Conservation (phyloP, 37 sponge, comb jelly and placozoan species). For the Geodia barretti region DNA sequence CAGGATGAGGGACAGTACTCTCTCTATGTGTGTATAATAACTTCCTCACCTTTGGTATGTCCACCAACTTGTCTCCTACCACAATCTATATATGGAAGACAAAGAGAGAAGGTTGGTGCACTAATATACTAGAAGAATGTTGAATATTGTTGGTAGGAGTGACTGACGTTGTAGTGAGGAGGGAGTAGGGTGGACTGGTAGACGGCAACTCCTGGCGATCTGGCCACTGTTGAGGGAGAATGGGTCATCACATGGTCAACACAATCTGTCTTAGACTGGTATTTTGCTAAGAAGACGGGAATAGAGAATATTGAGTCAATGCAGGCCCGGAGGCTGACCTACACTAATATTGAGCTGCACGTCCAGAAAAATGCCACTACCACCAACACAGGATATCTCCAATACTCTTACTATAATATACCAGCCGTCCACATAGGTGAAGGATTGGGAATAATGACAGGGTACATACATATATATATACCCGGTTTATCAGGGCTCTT, state of each 20-base stretch:
- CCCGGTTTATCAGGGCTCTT: constrained; percentile 77
- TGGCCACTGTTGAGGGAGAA: too few relatives aligned
- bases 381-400: too few relatives aligned
- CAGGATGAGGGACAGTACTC: background rate
- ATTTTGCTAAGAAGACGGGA: too few relatives aligned
- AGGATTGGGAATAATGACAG: too few relatives aligned
- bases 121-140: background rate
- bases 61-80: constrained; percentile 38
- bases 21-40: background rate
- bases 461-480: constrained; percentile 9
- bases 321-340: too few relatives aligned
- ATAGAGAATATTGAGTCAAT: too few relatives aligned
- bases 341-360: too few relatives aligned
- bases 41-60: constrained; percentile 57
- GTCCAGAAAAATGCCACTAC: too few relatives aligned
- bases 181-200: constrained; percentile 74
- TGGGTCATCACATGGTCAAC: background rate
- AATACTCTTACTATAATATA: too few relatives aligned
- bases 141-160: constrained; percentile 1
- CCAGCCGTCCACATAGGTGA: too few relatives aligned
- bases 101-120: background rate
- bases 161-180: constrained; percentile 83
- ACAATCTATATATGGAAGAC: too few relatives aligned
- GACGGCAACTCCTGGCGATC: constrained; percentile 54
- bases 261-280: background rate